Percentiles rank a stretch among this genome's conserved stretches.
Evolutionary conservation across 37 sponge, comb jelly and placozoan species (phyloP).

Genomic region (Halichondria panicea): DNA sequence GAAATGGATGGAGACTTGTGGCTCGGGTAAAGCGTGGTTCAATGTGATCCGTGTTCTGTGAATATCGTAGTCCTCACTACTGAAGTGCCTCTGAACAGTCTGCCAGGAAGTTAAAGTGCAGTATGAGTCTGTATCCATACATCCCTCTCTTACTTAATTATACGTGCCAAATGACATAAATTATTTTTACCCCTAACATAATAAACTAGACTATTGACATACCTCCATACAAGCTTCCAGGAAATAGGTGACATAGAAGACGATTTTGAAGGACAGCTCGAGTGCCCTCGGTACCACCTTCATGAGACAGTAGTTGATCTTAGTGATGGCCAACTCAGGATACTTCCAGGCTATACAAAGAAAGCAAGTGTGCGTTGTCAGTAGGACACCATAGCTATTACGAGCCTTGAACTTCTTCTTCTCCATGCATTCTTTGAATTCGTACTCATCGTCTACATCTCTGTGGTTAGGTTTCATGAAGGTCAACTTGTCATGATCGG

Average conservation of each 20-base stretch:
- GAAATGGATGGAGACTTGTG: too few relatives aligned
- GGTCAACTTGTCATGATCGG: background rate
- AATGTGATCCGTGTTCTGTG: too few relatives aligned
- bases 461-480: background rate
- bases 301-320: slow-evolving; percentile 6
- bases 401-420: background rate
- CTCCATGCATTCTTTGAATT: background rate
- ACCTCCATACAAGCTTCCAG: slow-evolving; percentile 7
- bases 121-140: too few relatives aligned
- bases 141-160: too few relatives aligned
- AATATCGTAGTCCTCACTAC: too few relatives aligned
- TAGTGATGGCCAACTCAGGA: background rate
- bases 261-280: background rate
- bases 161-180: too few relatives aligned
- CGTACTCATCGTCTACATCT: background rate
- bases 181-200: too few relatives aligned
- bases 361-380: background rate
- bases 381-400: background rate
- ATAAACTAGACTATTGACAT: too few relatives aligned
- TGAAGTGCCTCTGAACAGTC: too few relatives aligned
- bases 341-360: background rate
- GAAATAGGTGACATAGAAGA: background rate
- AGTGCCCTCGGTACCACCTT: background rate
- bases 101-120: too few relatives aligned
- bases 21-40: too few relatives aligned